Evolutionary conservation across 2,797 vertebrate genomes (phyloP).

Genomic region (Enteromius mattozi): DNA sequence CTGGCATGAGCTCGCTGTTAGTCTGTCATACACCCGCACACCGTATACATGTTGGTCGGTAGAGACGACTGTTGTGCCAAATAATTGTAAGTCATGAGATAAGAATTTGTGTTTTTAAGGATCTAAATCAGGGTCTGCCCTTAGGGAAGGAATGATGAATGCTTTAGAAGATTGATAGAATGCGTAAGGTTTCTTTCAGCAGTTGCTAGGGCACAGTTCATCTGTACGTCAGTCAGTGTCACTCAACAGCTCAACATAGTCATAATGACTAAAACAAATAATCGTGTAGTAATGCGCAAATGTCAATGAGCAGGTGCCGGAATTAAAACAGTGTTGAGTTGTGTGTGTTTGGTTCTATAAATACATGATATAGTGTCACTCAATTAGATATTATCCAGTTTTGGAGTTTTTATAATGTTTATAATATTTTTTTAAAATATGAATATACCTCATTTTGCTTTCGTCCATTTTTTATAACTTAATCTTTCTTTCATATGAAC

Average conservation of each 20-base stretch:
- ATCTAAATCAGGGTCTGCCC: slow-evolving; percentile 47
- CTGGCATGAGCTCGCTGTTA: slow-evolving; percentile 35
- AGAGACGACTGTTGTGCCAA: slow-evolving; percentile 21
- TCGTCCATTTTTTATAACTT: not conserved
- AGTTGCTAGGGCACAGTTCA: slow-evolving; percentile 5
- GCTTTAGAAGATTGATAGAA: slow-evolving; percentile 24
- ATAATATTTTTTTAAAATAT: not conserved
- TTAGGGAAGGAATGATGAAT: slow-evolving; percentile 27
- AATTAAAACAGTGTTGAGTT: not conserved
- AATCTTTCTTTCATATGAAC: slow-evolving; percentile 6
- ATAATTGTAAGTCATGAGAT: slow-evolving; percentile 34
- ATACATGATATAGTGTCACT: not conserved
- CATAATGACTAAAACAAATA: not conserved
- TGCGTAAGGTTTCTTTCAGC: slow-evolving; percentile 20
- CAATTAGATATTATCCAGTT: not conserved
- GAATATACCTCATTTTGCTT: not conserved
- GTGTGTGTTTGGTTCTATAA: not conserved
- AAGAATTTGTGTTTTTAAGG: slow-evolving; percentile 22
- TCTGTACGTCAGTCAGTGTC: slow-evolving; percentile 10
- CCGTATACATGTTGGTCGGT: not conserved
- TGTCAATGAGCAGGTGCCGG: not conserved
- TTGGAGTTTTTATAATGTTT: not conserved
- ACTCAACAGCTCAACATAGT: slow-evolving; percentile 6
- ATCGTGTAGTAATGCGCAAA: not conserved
- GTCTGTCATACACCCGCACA: slow-evolving; percentile 39